A percentile compares a stretch with the other conserved stretches of the same genome.
phyloP scores from a whole-genome alignment of 2,888 invertebrate genomes.

The Nemurella pictetii region DNA sequence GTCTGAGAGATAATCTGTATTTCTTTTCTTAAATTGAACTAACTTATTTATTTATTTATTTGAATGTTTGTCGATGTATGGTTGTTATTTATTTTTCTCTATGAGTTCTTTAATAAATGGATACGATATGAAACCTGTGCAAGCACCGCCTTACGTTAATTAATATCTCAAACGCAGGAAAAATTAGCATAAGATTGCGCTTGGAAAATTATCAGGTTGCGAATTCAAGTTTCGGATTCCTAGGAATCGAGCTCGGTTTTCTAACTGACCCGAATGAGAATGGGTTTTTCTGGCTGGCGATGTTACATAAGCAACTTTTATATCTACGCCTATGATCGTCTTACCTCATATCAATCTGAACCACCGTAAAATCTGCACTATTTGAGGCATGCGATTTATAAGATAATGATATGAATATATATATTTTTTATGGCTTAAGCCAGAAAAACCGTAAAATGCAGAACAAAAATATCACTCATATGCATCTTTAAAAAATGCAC shows the following conservation, averaged over 20 bases:
- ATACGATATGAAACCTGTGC: neutral
- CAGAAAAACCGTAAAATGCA: too few species aligned
- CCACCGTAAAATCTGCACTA: too few species aligned
- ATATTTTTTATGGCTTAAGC: too few species aligned
- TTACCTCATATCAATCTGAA: neutral
- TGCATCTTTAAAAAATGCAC: too few species aligned
- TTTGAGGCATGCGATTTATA: too few species aligned
- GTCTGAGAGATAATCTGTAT: neutral
- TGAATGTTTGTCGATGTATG: neutral
- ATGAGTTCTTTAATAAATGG: neutral
- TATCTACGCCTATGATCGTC: neutral
- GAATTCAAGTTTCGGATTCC: neutral
- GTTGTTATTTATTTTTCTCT: neutral
- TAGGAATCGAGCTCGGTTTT: too few species aligned
- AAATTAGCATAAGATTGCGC: neutral
- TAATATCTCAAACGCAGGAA: neutral
- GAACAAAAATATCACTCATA: too few species aligned
- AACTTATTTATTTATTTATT: neutral
- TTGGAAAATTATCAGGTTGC: neutral
- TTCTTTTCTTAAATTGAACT: neutral
- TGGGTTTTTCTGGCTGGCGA: neutral
- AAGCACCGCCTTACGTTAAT: neutral
- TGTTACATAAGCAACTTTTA: neutral
- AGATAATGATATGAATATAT: too few species aligned
- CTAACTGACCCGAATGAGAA: neutral